Base-by-base conservation (phyloP, 2,888 invertebrate species). In the Elysia crispata region DNA sequence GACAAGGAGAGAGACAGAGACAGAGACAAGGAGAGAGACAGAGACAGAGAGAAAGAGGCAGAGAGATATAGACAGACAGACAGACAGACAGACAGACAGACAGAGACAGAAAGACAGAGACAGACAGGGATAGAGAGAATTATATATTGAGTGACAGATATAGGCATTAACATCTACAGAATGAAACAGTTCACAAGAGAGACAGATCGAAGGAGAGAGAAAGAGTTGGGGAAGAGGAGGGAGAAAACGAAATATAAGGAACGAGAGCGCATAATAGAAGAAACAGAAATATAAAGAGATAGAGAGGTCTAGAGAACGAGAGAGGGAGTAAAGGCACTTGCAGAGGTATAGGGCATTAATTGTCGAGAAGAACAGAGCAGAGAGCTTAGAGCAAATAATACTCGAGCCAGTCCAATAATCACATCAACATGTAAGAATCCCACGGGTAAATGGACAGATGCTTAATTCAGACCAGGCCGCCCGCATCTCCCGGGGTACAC, bases 401-500 rank as follows among this genome's bases (percentile, higher is more conserved):
- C 41, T 41, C 41, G 41, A 41, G 41, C 41, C 41, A 41, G 41
- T 41, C 41, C 41, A 41, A 41, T 41, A 41, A 41, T 41, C 41
- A 41, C 41, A 41, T 41, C 41, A 25, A 60, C 23, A 23, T n/a
- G 25, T 6, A 60, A 60, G 25, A 23, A 60, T 60, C n/a, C n/a
- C n/a, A 25, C n/a, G n/a, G 60, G 60, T 60, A 25, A 60, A 60
- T 25, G 25, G 23, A 60, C n/a, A 60, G 60, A 25, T 60, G n/a
- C n/a, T 23, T 60, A 23, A 60, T 23, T 60, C 60, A 60, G 60
- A n/a, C 23, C 25, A 25, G 18, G 25, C n/a, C 60, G n/a, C 69
- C 77, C 67, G 67, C 69, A 70, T 70, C 33, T 57, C 57, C 69
- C 69, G 72, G 62, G 72, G 70, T 79, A 82, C 84, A 83, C 80